Evolutionary conservation across 2,113 vertebrate species (phyloP), one percentile per base, ranked within the genome.

Genomic region (Lagopus leucura): DNA sequence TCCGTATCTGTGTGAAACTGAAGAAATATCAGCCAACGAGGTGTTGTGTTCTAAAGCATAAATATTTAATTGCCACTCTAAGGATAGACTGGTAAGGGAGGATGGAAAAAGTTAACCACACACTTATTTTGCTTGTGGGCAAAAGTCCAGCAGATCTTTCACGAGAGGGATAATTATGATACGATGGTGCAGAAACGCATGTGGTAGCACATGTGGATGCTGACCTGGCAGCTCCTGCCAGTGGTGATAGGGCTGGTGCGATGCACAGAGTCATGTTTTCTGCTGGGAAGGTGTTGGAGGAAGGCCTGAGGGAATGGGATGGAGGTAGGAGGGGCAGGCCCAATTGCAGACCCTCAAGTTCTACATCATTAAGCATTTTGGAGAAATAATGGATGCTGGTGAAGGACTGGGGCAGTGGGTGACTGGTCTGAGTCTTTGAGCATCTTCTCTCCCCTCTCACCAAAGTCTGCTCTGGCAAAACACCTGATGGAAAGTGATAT

Each of bases 101-200:
- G 79, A 86, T 63, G n/a, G 73, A 63, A 88, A 76, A 96, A 96
- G 94, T 95, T 97, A 88, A 89, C 90, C n/a, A 45, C 82, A 83
- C 74, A 90, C 54, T 92, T 95, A 66, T 70, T 94, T 95, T 92
- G 96, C 97, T 97, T 50, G 81, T 93, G 93, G 97, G 96, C 65
- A 47, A 50, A 85, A 91, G 82, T 90, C 92, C 85, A 93, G 92
- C 73, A 72, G 75, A 84, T 78, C 93, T 96, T 97, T 95, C 96
- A 96, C 2, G 42, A 89, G 96, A 97, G 97, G 97, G 95, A 97
- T 97, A 96, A 98, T 97, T 97, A 98, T 3, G 24, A 22, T 91
- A 92, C 42, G 47, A 43, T 0, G 28, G 82, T 78, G 79, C 1
- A 14, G 95, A 92, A 90, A 89, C 8, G 79, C 66, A 32, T 82